Conservation (phyloP, 2,797 vertebrate species). For the Lithobates sylvaticus region DNA sequence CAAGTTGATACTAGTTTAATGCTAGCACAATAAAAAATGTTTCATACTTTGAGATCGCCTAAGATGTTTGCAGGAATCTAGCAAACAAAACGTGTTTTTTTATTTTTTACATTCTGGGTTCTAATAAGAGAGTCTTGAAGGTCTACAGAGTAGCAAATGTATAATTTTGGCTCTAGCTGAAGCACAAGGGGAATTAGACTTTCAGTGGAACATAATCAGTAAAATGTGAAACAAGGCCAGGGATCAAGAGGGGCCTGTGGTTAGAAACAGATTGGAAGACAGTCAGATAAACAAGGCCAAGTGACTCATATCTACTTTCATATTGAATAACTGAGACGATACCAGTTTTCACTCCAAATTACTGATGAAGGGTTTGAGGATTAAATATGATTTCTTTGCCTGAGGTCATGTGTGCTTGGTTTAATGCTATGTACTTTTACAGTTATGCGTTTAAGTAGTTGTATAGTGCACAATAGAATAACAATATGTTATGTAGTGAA, state of each 20-base stretch:
- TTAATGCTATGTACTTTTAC: neutral
- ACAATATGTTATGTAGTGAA: neutral
- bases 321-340: neutral
- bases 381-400: constrained; percentile 12
- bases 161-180: constrained; percentile 5
- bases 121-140: neutral
- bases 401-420: neutral
- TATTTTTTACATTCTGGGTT: too few species aligned
- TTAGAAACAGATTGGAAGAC: constrained; percentile 29
- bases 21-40: too few species aligned
- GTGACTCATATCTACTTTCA: constrained; percentile 30
- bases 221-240: constrained; percentile 21
- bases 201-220: constrained; percentile 24
- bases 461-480: neutral
- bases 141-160: constrained; percentile 12
- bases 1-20: too few species aligned
- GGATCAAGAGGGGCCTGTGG: constrained; percentile 29
- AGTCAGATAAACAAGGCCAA: neutral
- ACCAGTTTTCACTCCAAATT: constrained; percentile 29
- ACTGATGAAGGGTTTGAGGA: constrained; percentile 19
- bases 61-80: too few species aligned
- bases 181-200: constrained; percentile 23
- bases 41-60: too few species aligned
- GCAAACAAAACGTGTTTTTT: too few species aligned
- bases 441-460: neutral